These are phyloP conservation scores for Stenichneumon culpator DNA, from an alignment of 2,888 invertebrate genomes.

Conservation along the genomic window DNA sequence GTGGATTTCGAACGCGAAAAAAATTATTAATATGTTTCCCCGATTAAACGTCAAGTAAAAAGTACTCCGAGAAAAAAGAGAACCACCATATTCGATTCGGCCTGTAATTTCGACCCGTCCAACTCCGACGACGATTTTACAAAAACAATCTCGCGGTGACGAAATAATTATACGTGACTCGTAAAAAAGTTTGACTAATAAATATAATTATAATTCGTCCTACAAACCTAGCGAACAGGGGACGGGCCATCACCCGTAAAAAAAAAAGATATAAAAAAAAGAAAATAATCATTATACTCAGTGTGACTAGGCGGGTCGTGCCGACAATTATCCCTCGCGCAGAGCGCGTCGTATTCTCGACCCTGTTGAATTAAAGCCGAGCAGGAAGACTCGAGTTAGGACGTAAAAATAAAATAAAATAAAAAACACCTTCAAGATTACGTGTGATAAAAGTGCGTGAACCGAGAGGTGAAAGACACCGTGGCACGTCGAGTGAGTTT, in stretches of 20 bases:
- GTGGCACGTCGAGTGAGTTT: constrained; percentile 23
- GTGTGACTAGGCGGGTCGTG: constrained; percentile 19
- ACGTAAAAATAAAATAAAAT: neutral
- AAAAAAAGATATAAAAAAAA: neutral
- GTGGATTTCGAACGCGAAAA: neutral
- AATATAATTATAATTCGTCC: neutral
- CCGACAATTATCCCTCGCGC: constrained; percentile 51
- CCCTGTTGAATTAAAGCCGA: constrained; percentile 34
- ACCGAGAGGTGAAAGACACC: constrained; percentile 43
- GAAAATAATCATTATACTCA: neutral
- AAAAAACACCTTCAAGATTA: constrained; percentile 44
- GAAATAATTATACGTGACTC: constrained; percentile 12
- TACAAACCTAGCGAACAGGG: neutral
- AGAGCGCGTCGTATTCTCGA: constrained; percentile 18
- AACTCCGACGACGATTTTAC: neutral
- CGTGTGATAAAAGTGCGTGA: constrained; percentile 53
- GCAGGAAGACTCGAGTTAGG: neutral
- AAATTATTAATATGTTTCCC: neutral
- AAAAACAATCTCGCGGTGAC: neutral
- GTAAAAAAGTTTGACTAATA: constrained; percentile 5
- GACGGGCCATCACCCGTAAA: neutral
- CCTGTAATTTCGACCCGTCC: neutral
- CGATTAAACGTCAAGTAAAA: neutral
- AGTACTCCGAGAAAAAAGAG: neutral
- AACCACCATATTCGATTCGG: neutral